Evolutionary conservation across 2,797 vertebrate species (phyloP).

Genomic region (Cyclura pinguis): DNA sequence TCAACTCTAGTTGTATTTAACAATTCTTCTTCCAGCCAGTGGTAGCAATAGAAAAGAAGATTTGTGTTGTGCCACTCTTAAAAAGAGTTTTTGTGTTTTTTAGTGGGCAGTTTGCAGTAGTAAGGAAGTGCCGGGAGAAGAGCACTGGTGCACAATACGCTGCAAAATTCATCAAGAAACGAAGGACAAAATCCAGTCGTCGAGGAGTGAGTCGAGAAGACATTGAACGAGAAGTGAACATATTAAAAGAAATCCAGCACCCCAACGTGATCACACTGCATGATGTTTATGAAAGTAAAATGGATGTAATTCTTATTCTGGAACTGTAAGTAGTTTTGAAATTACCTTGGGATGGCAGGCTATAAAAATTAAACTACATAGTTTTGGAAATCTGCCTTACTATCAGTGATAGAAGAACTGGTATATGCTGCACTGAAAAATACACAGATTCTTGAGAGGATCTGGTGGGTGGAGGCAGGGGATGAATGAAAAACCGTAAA

Average conservation of each 20-base stretch:
- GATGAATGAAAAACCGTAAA: background rate
- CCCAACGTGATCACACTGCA: conserved; percentile 95
- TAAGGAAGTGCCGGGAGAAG: conserved; percentile 93
- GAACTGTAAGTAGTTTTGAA: conserved; percentile 91
- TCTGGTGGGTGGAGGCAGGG: too few relatives aligned
- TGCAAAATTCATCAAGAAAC: conserved; percentile 97
- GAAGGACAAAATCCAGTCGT: conserved; percentile 93
- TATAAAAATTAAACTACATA: background rate
- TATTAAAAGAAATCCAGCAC: conserved; percentile 95
- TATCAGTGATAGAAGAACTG: background rate
- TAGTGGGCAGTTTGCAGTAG: conserved; percentile 96
- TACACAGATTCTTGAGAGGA: background rate
- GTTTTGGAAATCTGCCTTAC: background rate
- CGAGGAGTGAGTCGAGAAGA: conserved; percentile 94
- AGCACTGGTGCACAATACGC: conserved; percentile 88
- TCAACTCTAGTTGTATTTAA: background rate
- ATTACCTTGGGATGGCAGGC: background rate
- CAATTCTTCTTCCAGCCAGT: background rate
- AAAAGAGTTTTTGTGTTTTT: background rate
- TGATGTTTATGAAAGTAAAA: conserved; percentile 96
- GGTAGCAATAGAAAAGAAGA: background rate
- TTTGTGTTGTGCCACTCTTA: background rate
- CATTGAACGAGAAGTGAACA: conserved; percentile 96
- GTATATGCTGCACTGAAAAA: background rate
- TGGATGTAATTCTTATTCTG: conserved; percentile 95